These are phyloP conservation scores for Adelognathus sp. DNA, from an alignment of 2,888 invertebrate genomes.

Conservation along the genomic window DNA sequence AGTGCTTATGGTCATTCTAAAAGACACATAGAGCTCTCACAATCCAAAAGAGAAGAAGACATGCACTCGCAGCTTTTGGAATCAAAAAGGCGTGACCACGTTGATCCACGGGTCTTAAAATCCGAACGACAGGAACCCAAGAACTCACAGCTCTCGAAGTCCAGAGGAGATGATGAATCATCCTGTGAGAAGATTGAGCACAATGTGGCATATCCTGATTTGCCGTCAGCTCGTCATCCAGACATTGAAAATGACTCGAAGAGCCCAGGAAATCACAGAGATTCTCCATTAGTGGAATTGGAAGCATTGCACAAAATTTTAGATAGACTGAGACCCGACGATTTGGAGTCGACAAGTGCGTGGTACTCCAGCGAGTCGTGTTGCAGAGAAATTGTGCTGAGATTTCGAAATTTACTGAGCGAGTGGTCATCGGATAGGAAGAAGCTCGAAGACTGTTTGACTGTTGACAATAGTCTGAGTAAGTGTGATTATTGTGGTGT, in stretches of 20 bases:
- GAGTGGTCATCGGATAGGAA: conserved; percentile 46
- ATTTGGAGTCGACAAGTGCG: conserved; percentile 36
- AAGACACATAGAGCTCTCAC: too few species aligned
- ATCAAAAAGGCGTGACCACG: too few species aligned
- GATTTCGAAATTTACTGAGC: conserved; percentile 56
- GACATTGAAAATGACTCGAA: background rate
- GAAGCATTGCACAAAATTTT: conserved; percentile 61
- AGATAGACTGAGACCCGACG: conserved; percentile 49
- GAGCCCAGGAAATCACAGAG: background rate
- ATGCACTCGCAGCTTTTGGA: too few species aligned
- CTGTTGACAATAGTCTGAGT: conserved; percentile 57
- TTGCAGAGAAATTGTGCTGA: conserved; percentile 55
- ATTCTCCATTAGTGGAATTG: conserved; percentile 56
- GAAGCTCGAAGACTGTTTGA: conserved; percentile 58
- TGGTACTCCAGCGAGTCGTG: conserved; percentile 45
- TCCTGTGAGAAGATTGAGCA: too few species aligned
- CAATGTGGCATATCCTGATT: background rate
- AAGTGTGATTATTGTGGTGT: conserved; percentile 69
- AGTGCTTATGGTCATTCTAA: too few species aligned
- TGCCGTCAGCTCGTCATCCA: background rate
- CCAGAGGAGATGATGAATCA: too few species aligned
- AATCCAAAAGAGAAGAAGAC: too few species aligned
- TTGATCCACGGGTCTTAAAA: too few species aligned
- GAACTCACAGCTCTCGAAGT: too few species aligned
- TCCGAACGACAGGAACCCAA: too few species aligned